Conservation (phyloP, 30 jellyfish, hydroid and myxozoan species). For the Chrysaora quinquecirrha region DNA sequence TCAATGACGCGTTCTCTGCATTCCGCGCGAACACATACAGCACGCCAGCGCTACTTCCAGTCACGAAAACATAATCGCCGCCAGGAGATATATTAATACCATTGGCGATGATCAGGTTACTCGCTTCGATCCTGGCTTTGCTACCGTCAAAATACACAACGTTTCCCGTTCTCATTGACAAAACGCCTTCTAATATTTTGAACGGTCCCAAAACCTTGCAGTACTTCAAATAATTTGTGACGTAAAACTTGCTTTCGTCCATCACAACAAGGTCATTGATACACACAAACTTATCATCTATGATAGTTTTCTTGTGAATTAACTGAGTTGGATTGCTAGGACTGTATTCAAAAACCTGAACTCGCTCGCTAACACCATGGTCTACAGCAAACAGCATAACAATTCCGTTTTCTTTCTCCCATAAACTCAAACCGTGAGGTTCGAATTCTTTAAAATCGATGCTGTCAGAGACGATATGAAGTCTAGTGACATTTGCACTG, state of each 20-base stretch:
- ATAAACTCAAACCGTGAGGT: slow-evolving; percentile 91
- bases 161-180: slow-evolving; percentile 41
- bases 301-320: slow-evolving; percentile 65
- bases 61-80: slow-evolving; percentile 63
- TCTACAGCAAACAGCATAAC: slow-evolving; percentile 67
- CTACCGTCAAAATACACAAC: slow-evolving; percentile 80
- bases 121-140: slow-evolving; percentile 26
- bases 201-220: slow-evolving; percentile 24
- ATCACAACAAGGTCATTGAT: slow-evolving; percentile 79
- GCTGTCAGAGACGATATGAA: slow-evolving; percentile 57
- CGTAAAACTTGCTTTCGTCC: slow-evolving; percentile 67
- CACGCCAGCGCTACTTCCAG: background rate
- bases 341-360: slow-evolving; percentile 69
- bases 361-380: slow-evolving; percentile 75
- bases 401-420: slow-evolving; percentile 29
- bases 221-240: slow-evolving; percentile 65
- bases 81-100: slow-evolving; percentile 80
- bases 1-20: slow-evolving; percentile 11
- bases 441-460: slow-evolving; percentile 38
- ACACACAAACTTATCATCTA: slow-evolving; percentile 63
- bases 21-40: slow-evolving; percentile 50
- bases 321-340: slow-evolving; percentile 34
- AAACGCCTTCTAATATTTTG: slow-evolving; percentile 17
- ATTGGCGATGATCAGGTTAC: slow-evolving; percentile 44
- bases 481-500: slow-evolving; percentile 32